Base-by-base conservation (phyloP, 2,113 vertebrate genomes). In the Oncorhynchus nerka region DNA sequence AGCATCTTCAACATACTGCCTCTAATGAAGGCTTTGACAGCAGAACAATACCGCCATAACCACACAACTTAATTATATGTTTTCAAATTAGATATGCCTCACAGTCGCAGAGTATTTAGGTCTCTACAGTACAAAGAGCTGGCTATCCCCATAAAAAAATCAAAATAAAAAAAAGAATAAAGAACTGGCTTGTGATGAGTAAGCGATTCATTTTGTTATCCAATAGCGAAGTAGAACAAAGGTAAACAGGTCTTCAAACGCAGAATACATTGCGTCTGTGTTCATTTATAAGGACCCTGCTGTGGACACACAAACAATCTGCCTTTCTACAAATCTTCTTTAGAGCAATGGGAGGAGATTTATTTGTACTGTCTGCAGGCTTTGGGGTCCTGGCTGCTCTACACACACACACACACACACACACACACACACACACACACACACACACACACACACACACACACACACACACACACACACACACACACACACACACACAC, bases 21-120 rank as follows among this genome's bases (percentile, higher is more conserved):
- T 77, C 48, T 51, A 61, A 78, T 68, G 72, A 84, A 81, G 77
- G 34, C 30, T 64, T 70, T 65, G 72, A 81, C 81, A 67, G 68
- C 71, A 75, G 72, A 82, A 83, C 83, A 84, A 88, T 87, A 85
- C 78, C 79, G 26, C 30, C 59, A 71, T 65, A 75, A 84, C 77
- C 85, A 68, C 75, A 65, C 20, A 26, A 8, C 24, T 61, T 86
- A 86, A 90, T 88, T 77, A 87, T 16, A 48, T 72, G 70, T 77
- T 74, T 81, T 3, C 70, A 69, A 74, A 68, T 71, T 7, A 69
- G 76, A 83, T 67, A 39, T 74, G n/a, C 7, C 13, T 55, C 3
- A 1, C 16, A 22, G 67, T 49, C 28, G 15, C 8, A 16, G 15
- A 57, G 45, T 16, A 75, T 7, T 76, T 75, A 73, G 68, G 61